Conservation (phyloP, 2,888 invertebrate species). For the Eupithecia inturbata region DNA sequence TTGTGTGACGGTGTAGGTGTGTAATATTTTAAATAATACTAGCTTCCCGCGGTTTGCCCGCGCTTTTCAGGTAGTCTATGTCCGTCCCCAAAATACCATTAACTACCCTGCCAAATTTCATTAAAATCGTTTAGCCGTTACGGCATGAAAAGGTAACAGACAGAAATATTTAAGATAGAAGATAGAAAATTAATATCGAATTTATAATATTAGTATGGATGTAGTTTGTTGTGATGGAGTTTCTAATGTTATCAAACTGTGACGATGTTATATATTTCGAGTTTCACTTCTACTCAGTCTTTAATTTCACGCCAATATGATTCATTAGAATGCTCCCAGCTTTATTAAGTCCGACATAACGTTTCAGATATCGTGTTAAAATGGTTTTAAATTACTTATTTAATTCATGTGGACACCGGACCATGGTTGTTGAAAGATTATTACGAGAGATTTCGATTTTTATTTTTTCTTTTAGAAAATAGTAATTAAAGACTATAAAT, state of each 20-base stretch:
- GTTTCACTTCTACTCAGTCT: conserved; percentile 14
- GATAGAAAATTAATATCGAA: too few relatives aligned
- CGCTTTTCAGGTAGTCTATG: too few relatives aligned
- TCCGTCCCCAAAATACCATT: too few relatives aligned
- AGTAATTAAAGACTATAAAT: neutral
- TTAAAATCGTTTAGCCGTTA: too few relatives aligned
- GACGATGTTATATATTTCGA: neutral
- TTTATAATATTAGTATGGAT: too few relatives aligned
- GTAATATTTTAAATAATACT: too few relatives aligned
- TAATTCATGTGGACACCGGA: conserved; percentile 48
- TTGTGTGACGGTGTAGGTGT: too few relatives aligned
- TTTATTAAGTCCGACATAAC: conserved; percentile 44
- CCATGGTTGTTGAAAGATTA: neutral
- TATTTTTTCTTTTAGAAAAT: neutral
- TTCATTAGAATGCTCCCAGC: conserved; percentile 75
- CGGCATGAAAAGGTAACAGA: too few relatives aligned
- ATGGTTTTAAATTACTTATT: conserved; percentile 69
- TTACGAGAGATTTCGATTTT: neutral
- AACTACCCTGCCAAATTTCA: too few relatives aligned
- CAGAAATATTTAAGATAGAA: too few relatives aligned
- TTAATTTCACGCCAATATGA: conserved; percentile 65
- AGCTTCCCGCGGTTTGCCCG: too few relatives aligned
- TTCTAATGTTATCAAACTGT: neutral
- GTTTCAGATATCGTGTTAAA: conserved; percentile 56
- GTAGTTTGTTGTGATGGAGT: neutral